These are phyloP conservation scores for Habroteleia sp. DNA, from an alignment of 2,888 invertebrate species.

Conservation along the genomic window DNA sequence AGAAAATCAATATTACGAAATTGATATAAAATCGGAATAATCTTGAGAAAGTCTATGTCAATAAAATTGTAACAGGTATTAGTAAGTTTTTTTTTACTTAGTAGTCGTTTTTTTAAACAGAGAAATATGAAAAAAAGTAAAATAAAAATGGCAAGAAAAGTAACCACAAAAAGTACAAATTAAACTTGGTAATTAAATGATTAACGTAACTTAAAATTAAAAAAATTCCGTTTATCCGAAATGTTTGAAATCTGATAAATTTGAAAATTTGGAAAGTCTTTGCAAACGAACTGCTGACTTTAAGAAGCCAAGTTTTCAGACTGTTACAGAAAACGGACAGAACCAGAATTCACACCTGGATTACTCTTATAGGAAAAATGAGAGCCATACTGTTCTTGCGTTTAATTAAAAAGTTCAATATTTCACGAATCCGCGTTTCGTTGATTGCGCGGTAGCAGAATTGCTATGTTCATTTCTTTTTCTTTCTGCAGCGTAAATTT, in stretches of 20 bases:
- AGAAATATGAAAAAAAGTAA: no score
- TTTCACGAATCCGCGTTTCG: conserved; percentile 28
- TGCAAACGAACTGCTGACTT: conserved; percentile 25
- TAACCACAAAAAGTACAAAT: no score
- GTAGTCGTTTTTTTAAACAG: no score
- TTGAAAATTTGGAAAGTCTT: background rate
- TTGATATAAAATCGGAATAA: no score
- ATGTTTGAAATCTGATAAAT: background rate
- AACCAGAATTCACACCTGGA: conserved; percentile 37
- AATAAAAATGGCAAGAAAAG: no score
- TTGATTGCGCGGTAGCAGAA: conserved; percentile 19
- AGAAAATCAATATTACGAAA: no score
- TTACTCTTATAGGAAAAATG: conserved; percentile 17
- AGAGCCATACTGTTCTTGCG: conserved; percentile 11
- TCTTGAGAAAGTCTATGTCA: no score
- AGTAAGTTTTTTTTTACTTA: no score
- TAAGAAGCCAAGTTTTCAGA: conserved; percentile 20
- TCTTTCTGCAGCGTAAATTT: background rate
- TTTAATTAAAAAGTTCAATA: conserved; percentile 52
- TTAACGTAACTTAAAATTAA: no score
- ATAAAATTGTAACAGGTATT: no score
- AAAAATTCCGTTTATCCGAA: no score
- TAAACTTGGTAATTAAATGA: no score
- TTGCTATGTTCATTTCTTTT: background rate
- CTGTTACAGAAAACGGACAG: conserved; percentile 10